Base-by-base conservation (phyloP, 2,888 invertebrate species). In the Drosophila kanekoi region DNA sequence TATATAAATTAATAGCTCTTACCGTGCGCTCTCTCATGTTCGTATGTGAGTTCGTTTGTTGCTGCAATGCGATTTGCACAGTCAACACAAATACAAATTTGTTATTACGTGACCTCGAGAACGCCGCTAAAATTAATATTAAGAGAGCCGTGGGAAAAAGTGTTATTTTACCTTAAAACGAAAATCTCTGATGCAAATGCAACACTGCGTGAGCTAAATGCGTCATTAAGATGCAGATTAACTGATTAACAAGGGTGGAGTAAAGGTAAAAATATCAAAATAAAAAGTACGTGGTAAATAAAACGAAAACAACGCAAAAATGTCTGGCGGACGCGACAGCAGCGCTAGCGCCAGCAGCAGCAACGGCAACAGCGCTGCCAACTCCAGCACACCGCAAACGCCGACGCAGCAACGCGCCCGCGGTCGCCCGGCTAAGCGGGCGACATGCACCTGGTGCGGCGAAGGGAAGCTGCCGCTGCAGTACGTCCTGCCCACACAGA, bases 381-480 rank as follows among this genome's bases (percentile, higher is more conserved):
- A 56, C 35, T 13, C 52, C 43, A 44, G 40, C 61, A 65, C 53
- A 77, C 54, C 60, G 60, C 63, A 72, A 74, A 70, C 88, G 40
- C 82, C 79, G 41, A 62, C 79, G 6, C 78, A 69, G 32, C 90
- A 89, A 54, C 78, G 92, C 44, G 90, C 91, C 45, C 91, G 92
- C 14, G 97, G 97, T 69, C 95, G 97, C 87, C 97, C 97, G 63
- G 96, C 96, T 13, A 97, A 96, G 92, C 95, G 95, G 81, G 90
- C 91, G 9, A 90, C 91, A 3, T 97, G 97, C 92, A 96, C 96
- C 18, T 97, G 97, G 97, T 97, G 97, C 91, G 96, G 95, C 62
- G 97, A 97, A 92, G 95, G 95, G 69, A 96, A 96, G 92, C 95
- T 96, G 72, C 95, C 96, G 3, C 92, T 98, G 56, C 97, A 97